phyloP scores from a whole-genome alignment of 2,797 vertebrate species.

The Cirrhinus mrigala region DNA sequence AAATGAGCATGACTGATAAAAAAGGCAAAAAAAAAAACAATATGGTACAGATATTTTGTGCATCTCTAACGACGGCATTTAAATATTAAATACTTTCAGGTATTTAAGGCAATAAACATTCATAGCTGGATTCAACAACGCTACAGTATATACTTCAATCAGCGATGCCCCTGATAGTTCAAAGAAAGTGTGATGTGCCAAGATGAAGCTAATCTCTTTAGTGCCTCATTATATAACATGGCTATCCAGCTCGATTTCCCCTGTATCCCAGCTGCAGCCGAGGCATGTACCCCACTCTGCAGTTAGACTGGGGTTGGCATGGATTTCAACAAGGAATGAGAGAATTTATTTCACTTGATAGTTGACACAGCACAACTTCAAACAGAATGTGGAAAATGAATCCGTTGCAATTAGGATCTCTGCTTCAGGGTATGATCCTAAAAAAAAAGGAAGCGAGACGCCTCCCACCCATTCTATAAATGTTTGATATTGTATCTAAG shows the following conservation, averaged over 20 bases:
- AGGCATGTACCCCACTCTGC: background rate
- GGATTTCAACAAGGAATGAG: background rate
- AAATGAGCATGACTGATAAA: background rate
- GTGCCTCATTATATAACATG: slow-evolving; percentile 22
- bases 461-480: background rate
- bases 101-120: background rate
- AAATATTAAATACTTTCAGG: background rate
- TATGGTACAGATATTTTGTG: background rate
- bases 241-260: background rate
- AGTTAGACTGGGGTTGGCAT: slow-evolving; percentile 7
- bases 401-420: slow-evolving; percentile 19
- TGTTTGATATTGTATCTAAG: slow-evolving; percentile 28
- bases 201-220: slow-evolving; percentile 28
- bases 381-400: slow-evolving; percentile 47
- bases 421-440: slow-evolving; percentile 21
- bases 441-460: slow-evolving; percentile 16
- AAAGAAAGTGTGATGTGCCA: slow-evolving; percentile 18
- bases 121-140: background rate
- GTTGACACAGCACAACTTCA: slow-evolving; percentile 37
- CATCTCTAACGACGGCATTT: background rate
- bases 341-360: slow-evolving; percentile 31
- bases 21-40: background rate
- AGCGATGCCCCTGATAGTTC: background rate
- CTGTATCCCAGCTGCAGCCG: slow-evolving; percentile 13
- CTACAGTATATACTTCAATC: background rate